These are phyloP conservation scores for Formica selysi DNA, from an alignment of 1,140 invertebrate species.

Conservation along the genomic window DNA sequence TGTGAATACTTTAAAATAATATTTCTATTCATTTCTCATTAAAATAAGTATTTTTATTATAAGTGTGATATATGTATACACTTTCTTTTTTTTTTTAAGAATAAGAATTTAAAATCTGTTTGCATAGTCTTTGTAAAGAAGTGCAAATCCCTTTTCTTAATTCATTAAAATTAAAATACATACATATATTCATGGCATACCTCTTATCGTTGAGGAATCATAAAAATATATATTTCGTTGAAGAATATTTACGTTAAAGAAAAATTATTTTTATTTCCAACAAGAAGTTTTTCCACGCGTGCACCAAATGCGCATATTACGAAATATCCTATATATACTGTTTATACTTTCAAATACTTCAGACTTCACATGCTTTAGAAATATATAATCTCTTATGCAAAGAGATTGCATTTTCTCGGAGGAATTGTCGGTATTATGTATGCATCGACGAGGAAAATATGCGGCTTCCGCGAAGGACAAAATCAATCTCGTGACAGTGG, in stretches of 20 bases:
- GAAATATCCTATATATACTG: background rate
- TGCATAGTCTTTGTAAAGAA: background rate
- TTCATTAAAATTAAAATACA: no score
- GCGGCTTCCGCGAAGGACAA: conserved; percentile 46
- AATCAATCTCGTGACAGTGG: conserved; percentile 48
- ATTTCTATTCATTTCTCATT: background rate
- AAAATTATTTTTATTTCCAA: background rate
- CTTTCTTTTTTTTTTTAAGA: no score
- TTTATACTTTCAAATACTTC: conserved; percentile 24
- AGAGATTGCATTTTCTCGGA: conserved; percentile 29
- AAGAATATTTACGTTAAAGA: background rate
- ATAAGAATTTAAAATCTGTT: background rate
- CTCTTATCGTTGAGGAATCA: no score
- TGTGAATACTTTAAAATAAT: no score
- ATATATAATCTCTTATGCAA: conserved; percentile 41
- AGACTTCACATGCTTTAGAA: background rate
- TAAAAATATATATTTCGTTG: no score
- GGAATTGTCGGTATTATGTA: conserved; percentile 24
- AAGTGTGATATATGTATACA: no score
- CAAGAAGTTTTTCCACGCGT: background rate
- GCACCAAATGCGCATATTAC: background rate
- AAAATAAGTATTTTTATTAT: background rate
- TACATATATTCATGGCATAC: no score
- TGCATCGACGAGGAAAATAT: conserved; percentile 34
- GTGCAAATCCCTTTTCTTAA: no score